Conservation (phyloP, 2,797 vertebrate genomes). For the Botia almorhae region DNA sequence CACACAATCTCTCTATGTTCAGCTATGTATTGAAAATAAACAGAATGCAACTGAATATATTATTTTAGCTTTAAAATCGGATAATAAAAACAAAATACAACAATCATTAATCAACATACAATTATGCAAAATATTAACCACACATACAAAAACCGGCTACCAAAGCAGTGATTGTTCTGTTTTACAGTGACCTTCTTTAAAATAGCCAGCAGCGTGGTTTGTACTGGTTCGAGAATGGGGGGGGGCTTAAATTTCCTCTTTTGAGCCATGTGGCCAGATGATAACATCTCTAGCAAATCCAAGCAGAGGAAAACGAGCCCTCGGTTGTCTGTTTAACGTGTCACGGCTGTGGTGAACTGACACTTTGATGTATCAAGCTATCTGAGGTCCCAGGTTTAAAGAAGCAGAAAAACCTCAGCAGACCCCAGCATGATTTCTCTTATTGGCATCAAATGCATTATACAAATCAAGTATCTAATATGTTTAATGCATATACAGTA, state of each 20-base stretch:
- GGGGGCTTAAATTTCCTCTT: constrained; percentile 20
- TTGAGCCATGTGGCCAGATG: background rate
- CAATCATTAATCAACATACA: background rate
- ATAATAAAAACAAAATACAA: background rate
- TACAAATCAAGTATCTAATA: background rate
- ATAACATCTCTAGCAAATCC: constrained; percentile 33
- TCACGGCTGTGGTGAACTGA: background rate
- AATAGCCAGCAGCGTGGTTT: constrained; percentile 62
- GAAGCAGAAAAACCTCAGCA: constrained; percentile 1
- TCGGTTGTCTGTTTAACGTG: constrained; percentile 2
- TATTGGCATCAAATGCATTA: background rate
- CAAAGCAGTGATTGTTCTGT: constrained; percentile 7
- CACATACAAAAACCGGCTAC: background rate
- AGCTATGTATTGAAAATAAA: background rate
- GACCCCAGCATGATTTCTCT: background rate
- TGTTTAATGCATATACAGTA: background rate
- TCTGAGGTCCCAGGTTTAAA: background rate
- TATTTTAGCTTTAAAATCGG: background rate
- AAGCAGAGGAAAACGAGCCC: background rate
- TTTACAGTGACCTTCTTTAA: constrained; percentile 50
- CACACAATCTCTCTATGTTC: too few species aligned
- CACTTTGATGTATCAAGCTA: background rate
- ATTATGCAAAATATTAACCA: background rate
- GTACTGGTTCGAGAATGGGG: constrained; percentile 60
- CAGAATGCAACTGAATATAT: background rate